These are phyloP conservation scores for Burhinus bistriatus DNA, from an alignment of 2,113 vertebrate species.

Conservation along the genomic window DNA sequence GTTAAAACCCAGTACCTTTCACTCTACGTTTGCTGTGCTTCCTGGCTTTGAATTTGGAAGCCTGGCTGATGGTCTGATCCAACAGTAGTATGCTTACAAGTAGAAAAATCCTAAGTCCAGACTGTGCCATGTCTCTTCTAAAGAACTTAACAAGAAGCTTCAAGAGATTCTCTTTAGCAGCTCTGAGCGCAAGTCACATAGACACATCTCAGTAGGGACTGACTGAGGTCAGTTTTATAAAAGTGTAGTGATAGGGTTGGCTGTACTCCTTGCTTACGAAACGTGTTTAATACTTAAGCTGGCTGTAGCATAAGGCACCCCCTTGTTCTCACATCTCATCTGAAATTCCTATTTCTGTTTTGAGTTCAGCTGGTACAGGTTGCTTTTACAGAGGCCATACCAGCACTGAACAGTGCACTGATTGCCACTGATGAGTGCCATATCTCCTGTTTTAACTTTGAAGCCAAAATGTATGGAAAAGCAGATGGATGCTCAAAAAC, in stretches of 20 bases:
- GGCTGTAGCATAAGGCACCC: slow-evolving; percentile 55
- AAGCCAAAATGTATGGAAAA: not conserved
- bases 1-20: slow-evolving; percentile 71
- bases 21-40: slow-evolving; percentile 80
- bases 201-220: slow-evolving; percentile 1
- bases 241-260: slow-evolving; percentile 41
- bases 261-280: slow-evolving; percentile 55
- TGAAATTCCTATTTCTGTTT: slow-evolving; percentile 14
- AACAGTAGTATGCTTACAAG: slow-evolving; percentile 73
- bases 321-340: slow-evolving; percentile 62
- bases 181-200: not conserved
- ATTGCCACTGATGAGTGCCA: accelerated
- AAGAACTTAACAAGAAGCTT: not conserved
- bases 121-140: slow-evolving; percentile 70
- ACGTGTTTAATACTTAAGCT: slow-evolving; percentile 21
- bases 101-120: slow-evolving; percentile 61
- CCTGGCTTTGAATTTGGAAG: slow-evolving; percentile 68
- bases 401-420: not conserved
- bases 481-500: not conserved
- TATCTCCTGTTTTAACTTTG: not conserved
- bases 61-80: slow-evolving; percentile 69
- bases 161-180: not conserved
- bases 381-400: not conserved
- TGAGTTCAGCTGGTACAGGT: not conserved
- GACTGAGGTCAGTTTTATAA: slow-evolving; percentile 65